phyloP scores from a whole-genome alignment of 2,888 invertebrate species.

The Aethes cnicana region DNA sequence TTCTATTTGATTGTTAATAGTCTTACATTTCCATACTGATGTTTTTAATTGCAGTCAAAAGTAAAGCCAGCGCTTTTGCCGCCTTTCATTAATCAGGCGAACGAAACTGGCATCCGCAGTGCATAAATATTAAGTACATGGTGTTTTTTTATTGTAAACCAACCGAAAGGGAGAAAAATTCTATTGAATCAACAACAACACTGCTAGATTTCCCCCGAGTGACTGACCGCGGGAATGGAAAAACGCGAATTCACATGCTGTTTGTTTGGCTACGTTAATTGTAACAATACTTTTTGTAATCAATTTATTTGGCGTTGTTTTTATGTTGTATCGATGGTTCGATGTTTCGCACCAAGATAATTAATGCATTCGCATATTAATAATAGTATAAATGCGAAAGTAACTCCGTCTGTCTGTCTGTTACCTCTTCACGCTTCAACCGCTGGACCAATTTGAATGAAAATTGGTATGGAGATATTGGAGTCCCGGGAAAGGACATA shows the following conservation, averaged over 20 bases:
- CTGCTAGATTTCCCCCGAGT: slow-evolving; percentile 63
- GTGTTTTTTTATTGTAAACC: slow-evolving; percentile 54
- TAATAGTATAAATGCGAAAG: too few species aligned
- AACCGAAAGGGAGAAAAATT: slow-evolving; percentile 53
- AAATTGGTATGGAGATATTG: too few species aligned
- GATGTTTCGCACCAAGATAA: too few species aligned
- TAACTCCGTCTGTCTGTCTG: too few species aligned
- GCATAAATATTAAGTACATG: slow-evolving; percentile 29
- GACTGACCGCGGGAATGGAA: slow-evolving; percentile 30
- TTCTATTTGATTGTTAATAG: too few species aligned
- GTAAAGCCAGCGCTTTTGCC: neutral
- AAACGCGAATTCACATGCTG: slow-evolving; percentile 17
- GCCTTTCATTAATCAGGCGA: slow-evolving; percentile 20
- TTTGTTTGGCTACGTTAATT: slow-evolving; percentile 20
- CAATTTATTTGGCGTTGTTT: slow-evolving; percentile 27
- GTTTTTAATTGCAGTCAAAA: too few species aligned
- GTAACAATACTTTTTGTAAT: slow-evolving; percentile 25
- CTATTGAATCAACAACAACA: slow-evolving; percentile 59
- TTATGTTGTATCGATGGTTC: too few species aligned
- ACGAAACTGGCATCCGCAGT: slow-evolving; percentile 14
- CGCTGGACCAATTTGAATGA: too few species aligned
- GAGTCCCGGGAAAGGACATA: too few species aligned
- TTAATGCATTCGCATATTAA: too few species aligned
- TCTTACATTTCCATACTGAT: too few species aligned
- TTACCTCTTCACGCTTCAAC: too few species aligned